Percentiles rank a stretch among this genome's conserved stretches.
Conservation (phyloP, 2,888 invertebrate species). For the Diabrotica balteata region DNA sequence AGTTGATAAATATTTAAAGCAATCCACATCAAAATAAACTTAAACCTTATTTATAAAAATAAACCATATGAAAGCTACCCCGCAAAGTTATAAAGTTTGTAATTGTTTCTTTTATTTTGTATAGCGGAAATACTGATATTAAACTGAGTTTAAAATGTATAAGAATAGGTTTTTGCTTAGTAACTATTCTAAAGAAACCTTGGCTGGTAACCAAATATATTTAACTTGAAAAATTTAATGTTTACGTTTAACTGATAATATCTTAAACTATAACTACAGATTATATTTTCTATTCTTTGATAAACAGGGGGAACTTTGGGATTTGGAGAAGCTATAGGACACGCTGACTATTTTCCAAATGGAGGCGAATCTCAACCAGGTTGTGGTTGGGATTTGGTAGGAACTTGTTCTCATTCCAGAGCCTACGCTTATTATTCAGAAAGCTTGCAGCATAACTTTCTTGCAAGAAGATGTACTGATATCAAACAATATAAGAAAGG, state of each 20-base stretch:
- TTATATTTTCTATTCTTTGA: neutral
- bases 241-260: too few relatives aligned
- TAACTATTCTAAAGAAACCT: neutral
- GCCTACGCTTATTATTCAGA: conserved; percentile 59
- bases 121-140: too few relatives aligned
- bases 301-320: conserved; percentile 32
- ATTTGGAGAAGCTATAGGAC: conserved; percentile 46
- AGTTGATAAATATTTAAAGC: too few relatives aligned
- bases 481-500: conserved; percentile 26
- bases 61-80: too few relatives aligned
- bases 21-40: too few relatives aligned
- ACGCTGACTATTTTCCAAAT: conserved; percentile 54
- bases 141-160: neutral
- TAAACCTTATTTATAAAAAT: too few relatives aligned
- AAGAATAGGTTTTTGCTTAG: neutral
- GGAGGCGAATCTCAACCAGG: conserved; percentile 53
- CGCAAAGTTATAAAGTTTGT: too few relatives aligned
- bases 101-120: too few relatives aligned
- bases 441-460: conserved; percentile 48
- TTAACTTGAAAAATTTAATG: too few relatives aligned
- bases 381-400: conserved; percentile 49
- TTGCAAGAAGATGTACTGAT: conserved; percentile 28
- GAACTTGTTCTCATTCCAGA: conserved; percentile 59
- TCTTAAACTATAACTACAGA: too few relatives aligned
- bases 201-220: too few relatives aligned